Base-by-base conservation (phyloP, 2,113 vertebrate species). In the Chaetodon trifascialis region DNA sequence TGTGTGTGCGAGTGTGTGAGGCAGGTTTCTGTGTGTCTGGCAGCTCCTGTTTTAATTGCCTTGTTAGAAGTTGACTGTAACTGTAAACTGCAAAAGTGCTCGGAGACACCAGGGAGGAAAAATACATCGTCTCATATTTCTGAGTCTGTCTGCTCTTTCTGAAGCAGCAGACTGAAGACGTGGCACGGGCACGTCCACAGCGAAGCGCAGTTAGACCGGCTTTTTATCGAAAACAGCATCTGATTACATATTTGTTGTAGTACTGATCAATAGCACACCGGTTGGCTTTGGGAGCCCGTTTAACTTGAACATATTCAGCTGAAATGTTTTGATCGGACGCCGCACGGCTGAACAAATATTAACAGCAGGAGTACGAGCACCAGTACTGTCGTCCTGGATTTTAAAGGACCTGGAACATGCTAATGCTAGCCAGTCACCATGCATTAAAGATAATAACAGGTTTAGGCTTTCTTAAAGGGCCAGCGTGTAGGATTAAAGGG, bases 1-100 rank as follows among this genome's bases (percentile, higher is more conserved):
- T 74, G 71, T 21, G 42, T 30, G 55, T 47, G n/a, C n/a, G n/a
- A 49, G 21, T 17, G 58, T 25, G 34, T 11, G 36, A 9, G 44
- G 30, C 16, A 60, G 47, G 51, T 65, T 73, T 82, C 52, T 79
- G 47, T 54, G 19, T 79, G 83, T 76, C 58, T 88, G 78, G 63
- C 80, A 89, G 60, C 69, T 88, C 49, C 42, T 72, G 55, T 90
- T 89, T 88, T 88, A 88, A 84, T 79, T 91, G 88, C 76, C 76
- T 89, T 68, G 84, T 88, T 88, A 79, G 82, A 82, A 85, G 70
- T 85, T 75, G 86, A 83, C 64, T 91, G 79, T 85, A 85, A 90
- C 76, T 81, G 73, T 66, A 86, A 85, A 88, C 76, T 87, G 63
- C 42, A 51, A 40, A 82, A 16, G 71, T 88, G 73, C 73, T 76